These are phyloP conservation scores for Tauraco erythrolophus DNA, from an alignment of 2,113 vertebrate species.

Conservation along the genomic window DNA sequence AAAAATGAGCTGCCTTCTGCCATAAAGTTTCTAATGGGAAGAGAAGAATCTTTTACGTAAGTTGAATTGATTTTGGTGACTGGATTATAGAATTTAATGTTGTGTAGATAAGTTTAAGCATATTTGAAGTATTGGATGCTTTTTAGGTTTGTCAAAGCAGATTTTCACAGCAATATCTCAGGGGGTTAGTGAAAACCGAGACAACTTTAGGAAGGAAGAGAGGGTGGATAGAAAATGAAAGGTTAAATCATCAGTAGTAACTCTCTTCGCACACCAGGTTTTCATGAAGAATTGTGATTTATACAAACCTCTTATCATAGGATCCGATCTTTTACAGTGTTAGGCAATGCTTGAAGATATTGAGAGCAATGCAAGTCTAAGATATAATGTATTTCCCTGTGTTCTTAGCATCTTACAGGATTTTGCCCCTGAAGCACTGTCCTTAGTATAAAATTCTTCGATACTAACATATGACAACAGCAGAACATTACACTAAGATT, in stretches of 20 bases:
- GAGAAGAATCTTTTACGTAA: conserved; percentile 76
- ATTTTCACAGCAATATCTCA: neutral
- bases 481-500: neutral
- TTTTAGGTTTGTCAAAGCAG: neutral
- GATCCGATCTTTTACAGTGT: neutral
- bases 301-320: neutral
- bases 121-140: neutral
- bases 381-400: neutral
- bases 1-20: conserved; percentile 95
- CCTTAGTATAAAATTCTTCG: neutral
- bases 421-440: neutral
- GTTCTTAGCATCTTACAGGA: neutral
- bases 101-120: neutral
- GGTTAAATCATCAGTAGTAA: neutral
- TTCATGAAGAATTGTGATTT: neutral
- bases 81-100: neutral
- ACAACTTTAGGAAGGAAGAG: neutral
- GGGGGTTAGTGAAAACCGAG: neutral
- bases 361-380: neutral
- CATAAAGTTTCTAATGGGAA: conserved; percentile 84
- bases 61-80: conserved; percentile 36
- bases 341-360: neutral
- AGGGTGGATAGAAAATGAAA: neutral
- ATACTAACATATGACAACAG: neutral
- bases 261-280: neutral